Evolutionary conservation across 2,888 invertebrate genomes (phyloP).

Genomic region (Portevinia maculata): DNA sequence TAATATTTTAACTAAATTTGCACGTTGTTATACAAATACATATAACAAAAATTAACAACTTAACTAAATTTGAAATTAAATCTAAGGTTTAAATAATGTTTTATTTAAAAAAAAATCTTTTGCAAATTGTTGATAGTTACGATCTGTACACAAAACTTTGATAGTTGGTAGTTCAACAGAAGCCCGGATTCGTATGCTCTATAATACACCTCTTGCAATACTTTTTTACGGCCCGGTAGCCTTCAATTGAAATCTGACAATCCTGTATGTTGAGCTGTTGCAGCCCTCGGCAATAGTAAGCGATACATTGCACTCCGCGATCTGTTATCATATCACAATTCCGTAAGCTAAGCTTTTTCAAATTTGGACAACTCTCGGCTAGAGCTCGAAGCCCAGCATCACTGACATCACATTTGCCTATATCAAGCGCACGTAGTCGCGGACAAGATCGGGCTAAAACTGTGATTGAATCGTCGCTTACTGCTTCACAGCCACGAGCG

Average conservation of each 20-base stretch:
- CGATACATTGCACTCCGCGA: slow-evolving; percentile 92
- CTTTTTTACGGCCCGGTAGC: slow-evolving; percentile 95
- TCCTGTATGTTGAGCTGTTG: slow-evolving; percentile 97
- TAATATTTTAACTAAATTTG: slow-evolving; percentile 69
- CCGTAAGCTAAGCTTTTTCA: slow-evolving; percentile 94
- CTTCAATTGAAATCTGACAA: slow-evolving; percentile 94
- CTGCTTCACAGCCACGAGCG: slow-evolving; percentile 95
- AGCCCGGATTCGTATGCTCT: slow-evolving; percentile 97
- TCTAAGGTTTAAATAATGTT: slow-evolving; percentile 14
- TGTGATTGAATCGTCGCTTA: slow-evolving; percentile 96
- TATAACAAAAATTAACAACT: slow-evolving; percentile 66
- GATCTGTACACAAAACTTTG: slow-evolving; percentile 8
- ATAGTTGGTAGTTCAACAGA: slow-evolving; percentile 85
- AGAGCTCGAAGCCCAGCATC: slow-evolving; percentile 93
- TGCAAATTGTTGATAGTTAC: neutral
- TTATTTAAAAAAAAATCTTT: neutral
- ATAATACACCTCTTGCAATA: slow-evolving; percentile 96
- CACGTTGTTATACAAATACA: slow-evolving; percentile 57
- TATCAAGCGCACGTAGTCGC: slow-evolving; percentile 92
- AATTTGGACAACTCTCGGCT: slow-evolving; percentile 94
- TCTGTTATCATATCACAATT: slow-evolving; percentile 96
- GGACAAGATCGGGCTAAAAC: slow-evolving; percentile 94
- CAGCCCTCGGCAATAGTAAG: slow-evolving; percentile 94
- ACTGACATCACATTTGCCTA: slow-evolving; percentile 96
- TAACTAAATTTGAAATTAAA: slow-evolving; percentile 22